Base-by-base conservation (phyloP, 2,113 vertebrate species). In the Potamarius usumacintae region DNA sequence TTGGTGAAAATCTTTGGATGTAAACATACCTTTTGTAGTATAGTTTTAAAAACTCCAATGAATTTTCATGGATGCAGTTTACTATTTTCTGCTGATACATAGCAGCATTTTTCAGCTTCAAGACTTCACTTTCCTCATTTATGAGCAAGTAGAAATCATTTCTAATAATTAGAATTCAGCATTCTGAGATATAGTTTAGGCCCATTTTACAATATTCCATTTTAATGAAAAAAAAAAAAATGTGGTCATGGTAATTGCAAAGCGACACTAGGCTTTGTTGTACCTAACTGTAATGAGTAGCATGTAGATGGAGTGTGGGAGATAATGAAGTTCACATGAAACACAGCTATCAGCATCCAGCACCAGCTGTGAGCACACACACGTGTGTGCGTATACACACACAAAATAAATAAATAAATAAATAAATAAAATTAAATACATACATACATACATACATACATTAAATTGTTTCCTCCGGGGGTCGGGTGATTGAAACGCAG, bases 271-370 rank as follows among this genome's bases (percentile, higher is more conserved):
- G 48, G 71, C 67, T 87, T 88, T 74, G 60, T 67, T 88, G 86
- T 25, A 82, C 79, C 53, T 84, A 79, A 69, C 27, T 74, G 72
- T 78, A 57, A 76, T 87, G 86, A 50, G 55, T 62, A 83, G 72
- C 72, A 88, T 58, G 50, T 78, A 84, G 82, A 88, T 57, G 15
- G n/a, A n/a, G 20, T 69, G 72, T 84, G 82, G 82, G 72, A 34
- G 82, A 88, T 84, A 84, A 88, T 84, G 52, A 84, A 62, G 81
- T 57, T 88, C 52, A 52, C 30, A 30, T 77, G 74, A 79, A 87
- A 67, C 60, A 65, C 22, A 62, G 72, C 58, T 84, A 87, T 78
- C 81, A 78, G 80, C 69, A 83, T 57, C 67, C 82, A 50, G 58
- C 86, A 83, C 67, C 79, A 87, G 34, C 67, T 82, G 78, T 74